Percentiles rank a stretch among this genome's conserved stretches.
These are phyloP conservation scores for Melanargia galathea DNA, from an alignment of 2,888 invertebrate species.

Conservation along the genomic window DNA sequence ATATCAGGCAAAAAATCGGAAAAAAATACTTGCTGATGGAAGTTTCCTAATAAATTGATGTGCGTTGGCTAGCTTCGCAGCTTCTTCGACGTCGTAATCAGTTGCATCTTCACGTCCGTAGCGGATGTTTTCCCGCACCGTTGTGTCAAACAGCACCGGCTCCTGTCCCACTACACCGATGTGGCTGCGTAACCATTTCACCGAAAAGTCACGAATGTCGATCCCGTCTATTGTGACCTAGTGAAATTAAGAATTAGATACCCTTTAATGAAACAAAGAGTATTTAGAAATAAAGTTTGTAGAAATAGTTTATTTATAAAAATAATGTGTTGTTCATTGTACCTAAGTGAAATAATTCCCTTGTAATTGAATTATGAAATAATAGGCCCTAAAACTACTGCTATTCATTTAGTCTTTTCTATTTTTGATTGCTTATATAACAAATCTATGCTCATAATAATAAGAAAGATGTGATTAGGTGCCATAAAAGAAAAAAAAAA, in stretches of 20 bases:
- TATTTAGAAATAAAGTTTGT: neutral
- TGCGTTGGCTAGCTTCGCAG: slow-evolving; percentile 89
- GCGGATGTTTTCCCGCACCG: slow-evolving; percentile 92
- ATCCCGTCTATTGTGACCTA: slow-evolving; percentile 85
- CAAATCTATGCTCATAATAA: too few relatives aligned
- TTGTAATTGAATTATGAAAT: too few relatives aligned
- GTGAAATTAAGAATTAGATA: neutral
- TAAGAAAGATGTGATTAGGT: too few relatives aligned
- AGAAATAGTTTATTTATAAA: too few relatives aligned
- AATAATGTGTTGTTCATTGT: neutral
- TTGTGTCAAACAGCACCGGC: slow-evolving; percentile 92
- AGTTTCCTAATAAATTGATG: slow-evolving; percentile 88
- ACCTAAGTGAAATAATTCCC: neutral
- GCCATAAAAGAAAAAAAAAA: too few relatives aligned
- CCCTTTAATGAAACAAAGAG: neutral
- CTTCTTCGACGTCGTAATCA: slow-evolving; percentile 85
- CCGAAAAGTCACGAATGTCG: slow-evolving; percentile 87
- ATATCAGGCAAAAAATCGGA: neutral
- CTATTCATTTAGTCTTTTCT: too few relatives aligned
- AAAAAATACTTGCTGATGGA: slow-evolving; percentile 62
- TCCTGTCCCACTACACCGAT: slow-evolving; percentile 96
- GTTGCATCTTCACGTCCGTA: slow-evolving; percentile 87
- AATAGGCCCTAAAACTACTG: too few relatives aligned
- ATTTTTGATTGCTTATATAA: too few relatives aligned
- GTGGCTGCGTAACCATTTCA: slow-evolving; percentile 89